Evolutionary conservation across 2,113 vertebrate species (phyloP).

Genomic region (Chunga burmeisteri): DNA sequence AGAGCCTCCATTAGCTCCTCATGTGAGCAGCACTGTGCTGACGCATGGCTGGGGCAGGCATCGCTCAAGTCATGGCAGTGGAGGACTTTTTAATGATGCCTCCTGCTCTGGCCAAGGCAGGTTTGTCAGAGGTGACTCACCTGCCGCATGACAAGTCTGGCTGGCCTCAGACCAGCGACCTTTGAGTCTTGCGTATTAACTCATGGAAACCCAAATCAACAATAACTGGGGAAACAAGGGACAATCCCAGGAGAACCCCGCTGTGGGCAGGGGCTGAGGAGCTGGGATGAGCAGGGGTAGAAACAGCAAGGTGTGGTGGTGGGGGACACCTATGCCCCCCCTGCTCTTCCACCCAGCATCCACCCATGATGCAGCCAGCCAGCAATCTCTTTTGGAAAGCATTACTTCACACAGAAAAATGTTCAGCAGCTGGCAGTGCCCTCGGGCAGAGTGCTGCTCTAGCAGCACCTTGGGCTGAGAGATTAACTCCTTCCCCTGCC

Average conservation of each 20-base stretch:
- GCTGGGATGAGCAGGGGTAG: not conserved
- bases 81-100: not conserved
- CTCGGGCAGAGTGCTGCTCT: not conserved
- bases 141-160: not conserved
- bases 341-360: not conserved
- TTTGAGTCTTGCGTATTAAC: not conserved
- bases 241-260: rapidly evolving
- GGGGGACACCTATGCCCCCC: rapidly evolving
- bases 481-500: not conserved
- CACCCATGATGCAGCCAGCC: not conserved
- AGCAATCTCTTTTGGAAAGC: not conserved
- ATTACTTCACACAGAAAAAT: not conserved
- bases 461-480: not conserved
- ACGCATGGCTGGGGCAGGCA: not conserved
- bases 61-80: rapidly evolving
- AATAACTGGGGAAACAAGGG: not conserved
- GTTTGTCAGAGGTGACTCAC: not conserved
- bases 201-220: not conserved
- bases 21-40: rapidly evolving
- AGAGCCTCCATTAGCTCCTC: not conserved
- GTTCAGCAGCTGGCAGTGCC: not conserved
- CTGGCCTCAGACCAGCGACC: not conserved
- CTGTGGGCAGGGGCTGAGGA: not conserved
- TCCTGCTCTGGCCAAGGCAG: not conserved
- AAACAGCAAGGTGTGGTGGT: rapidly evolving